These are phyloP conservation scores for Phaethon lepturus DNA, from an alignment of 2,113 vertebrate species.

Conservation along the genomic window DNA sequence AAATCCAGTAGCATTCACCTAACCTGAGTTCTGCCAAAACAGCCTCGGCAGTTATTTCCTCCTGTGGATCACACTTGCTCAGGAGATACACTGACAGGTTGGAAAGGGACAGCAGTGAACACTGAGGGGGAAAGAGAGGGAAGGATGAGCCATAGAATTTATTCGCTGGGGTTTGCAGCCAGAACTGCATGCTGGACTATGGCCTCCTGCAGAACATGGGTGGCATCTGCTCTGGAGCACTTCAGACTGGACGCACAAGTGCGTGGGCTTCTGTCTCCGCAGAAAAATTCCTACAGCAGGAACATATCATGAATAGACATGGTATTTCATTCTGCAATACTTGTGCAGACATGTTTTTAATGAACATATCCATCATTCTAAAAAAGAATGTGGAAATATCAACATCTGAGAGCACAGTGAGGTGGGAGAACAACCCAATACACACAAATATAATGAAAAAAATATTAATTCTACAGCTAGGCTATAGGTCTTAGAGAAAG, in stretches of 20 bases:
- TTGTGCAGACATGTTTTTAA: background rate
- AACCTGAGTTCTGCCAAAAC: background rate
- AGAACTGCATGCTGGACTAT: background rate
- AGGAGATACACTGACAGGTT: background rate
- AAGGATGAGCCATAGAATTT: background rate
- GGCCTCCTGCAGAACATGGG: background rate
- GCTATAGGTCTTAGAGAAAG: background rate
- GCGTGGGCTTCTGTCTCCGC: background rate
- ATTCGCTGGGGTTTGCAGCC: background rate
- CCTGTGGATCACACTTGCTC: background rate
- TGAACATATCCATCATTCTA: background rate
- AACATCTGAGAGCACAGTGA: background rate
- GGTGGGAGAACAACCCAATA: background rate
- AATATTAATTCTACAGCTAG: background rate
- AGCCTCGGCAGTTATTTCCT: background rate
- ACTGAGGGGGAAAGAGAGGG: background rate
- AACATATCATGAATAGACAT: background rate
- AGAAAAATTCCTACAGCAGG: background rate
- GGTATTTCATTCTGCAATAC: background rate
- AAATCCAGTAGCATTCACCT: background rate
- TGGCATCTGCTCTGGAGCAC: background rate
- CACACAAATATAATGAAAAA: background rate
- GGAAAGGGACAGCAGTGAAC: background rate
- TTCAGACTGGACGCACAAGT: background rate
- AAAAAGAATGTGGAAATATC: background rate